Percentiles rank a stretch among this genome's conserved stretches.
Conservation (phyloP, 2,797 vertebrate species). For the Chaenodraco wilsoni region DNA sequence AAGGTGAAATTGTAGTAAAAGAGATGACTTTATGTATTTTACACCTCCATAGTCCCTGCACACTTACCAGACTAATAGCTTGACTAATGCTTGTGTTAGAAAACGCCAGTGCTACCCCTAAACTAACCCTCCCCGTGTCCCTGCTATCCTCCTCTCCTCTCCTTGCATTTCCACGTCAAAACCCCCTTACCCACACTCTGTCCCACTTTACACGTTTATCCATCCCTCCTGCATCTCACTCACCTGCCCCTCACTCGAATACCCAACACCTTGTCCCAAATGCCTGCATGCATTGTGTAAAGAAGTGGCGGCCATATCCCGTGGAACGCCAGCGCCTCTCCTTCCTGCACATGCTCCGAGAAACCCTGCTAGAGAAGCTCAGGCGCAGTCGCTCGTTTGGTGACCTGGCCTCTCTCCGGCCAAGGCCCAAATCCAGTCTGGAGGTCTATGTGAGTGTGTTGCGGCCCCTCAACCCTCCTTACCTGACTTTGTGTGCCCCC, state of each 20-base stretch:
- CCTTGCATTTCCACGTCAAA: slow-evolving; percentile 54
- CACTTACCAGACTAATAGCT: slow-evolving; percentile 23
- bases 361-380: slow-evolving; percentile 95
- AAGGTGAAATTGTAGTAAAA: neutral
- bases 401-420: slow-evolving; percentile 94
- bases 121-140: slow-evolving; percentile 71
- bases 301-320: slow-evolving; percentile 90
- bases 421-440: slow-evolving; percentile 92
- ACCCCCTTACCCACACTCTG: slow-evolving; percentile 52
- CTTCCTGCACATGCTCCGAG: slow-evolving; percentile 93
- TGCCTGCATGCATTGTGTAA: slow-evolving; percentile 73
- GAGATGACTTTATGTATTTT: neutral
- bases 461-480: slow-evolving; percentile 47
- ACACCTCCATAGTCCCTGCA: neutral
- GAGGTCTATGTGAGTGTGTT: slow-evolving; percentile 96
- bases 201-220: slow-evolving; percentile 44
- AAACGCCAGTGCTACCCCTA: slow-evolving; percentile 29
- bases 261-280: slow-evolving; percentile 50
- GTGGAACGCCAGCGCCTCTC: slow-evolving; percentile 90
- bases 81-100: slow-evolving; percentile 25
- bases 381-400: slow-evolving; percentile 95
- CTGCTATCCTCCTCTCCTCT: slow-evolving; percentile 53
- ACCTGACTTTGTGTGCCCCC: slow-evolving; percentile 44
- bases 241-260: slow-evolving; percentile 46
- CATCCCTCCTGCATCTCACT: slow-evolving; percentile 50